phyloP scores from a whole-genome alignment of 2,888 invertebrate species.

The Arctia plantaginis region DNA sequence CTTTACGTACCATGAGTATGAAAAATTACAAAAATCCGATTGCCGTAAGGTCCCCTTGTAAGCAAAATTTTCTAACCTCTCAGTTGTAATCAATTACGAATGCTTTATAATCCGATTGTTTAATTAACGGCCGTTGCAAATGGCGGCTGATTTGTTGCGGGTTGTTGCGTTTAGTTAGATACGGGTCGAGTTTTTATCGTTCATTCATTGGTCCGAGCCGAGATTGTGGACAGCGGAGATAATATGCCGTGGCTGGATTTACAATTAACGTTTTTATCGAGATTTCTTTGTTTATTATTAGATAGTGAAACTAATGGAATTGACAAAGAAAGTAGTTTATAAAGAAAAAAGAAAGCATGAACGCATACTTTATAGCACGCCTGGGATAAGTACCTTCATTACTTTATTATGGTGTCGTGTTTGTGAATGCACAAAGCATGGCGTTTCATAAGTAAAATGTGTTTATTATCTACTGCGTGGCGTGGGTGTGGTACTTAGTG shows the following conservation, averaged over 20 bases:
- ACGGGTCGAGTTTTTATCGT: slow-evolving; percentile 41
- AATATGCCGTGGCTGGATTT: slow-evolving; percentile 32
- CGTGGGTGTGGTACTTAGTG: no score
- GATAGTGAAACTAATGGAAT: background rate
- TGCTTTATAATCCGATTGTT: slow-evolving; percentile 38
- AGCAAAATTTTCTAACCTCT: slow-evolving; percentile 6
- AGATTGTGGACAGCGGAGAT: slow-evolving; percentile 30
- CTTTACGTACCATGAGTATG: no score
- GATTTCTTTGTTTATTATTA: slow-evolving; percentile 35
- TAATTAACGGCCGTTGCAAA: slow-evolving; percentile 49
- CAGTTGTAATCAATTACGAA: slow-evolving; percentile 18
- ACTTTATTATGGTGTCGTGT: background rate
- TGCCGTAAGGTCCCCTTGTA: no score
- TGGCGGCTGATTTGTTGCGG: slow-evolving; percentile 45
- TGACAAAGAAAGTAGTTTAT: background rate
- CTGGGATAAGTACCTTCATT: background rate
- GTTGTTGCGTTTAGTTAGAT: slow-evolving; percentile 43
- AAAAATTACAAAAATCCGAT: no score
- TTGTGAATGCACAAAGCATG: background rate
- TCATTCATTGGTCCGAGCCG: slow-evolving; percentile 20
- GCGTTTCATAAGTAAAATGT: background rate
- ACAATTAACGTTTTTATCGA: slow-evolving; percentile 26
- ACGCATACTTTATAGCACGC: background rate
- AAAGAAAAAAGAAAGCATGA: background rate
- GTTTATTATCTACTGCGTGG: no score